These are phyloP conservation scores for Percina caprodes DNA, from an alignment of 2,113 vertebrate genomes.

Conservation along the genomic window DNA sequence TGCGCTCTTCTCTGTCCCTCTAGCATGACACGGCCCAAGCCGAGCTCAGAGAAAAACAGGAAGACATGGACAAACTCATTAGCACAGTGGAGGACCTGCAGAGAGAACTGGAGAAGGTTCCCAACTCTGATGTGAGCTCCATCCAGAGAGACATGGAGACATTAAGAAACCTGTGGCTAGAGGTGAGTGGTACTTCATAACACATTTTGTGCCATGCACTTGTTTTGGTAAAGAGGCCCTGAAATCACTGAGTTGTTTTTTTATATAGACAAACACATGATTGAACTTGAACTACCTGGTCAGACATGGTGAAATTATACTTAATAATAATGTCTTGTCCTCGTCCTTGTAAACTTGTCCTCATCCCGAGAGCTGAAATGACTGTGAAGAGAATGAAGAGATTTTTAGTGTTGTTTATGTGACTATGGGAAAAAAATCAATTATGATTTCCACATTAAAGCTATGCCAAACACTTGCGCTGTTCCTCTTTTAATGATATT, in stretches of 20 bases:
- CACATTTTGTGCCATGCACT: background rate
- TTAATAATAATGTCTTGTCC: background rate
- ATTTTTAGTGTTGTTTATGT: background rate
- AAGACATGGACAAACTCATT: slow-evolving; percentile 91
- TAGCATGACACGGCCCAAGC: slow-evolving; percentile 90
- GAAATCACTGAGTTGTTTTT: background rate
- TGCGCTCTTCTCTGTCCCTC: slow-evolving; percentile 69
- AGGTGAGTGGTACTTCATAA: slow-evolving; percentile 77
- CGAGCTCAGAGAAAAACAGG: slow-evolving; percentile 88
- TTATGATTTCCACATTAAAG: slow-evolving; percentile 20
- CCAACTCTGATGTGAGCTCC: slow-evolving; percentile 76
- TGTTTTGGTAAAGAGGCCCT: background rate
- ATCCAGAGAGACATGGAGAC: slow-evolving; percentile 88
- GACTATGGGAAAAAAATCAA: slow-evolving; percentile 3
- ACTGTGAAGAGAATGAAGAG: slow-evolving; percentile 9
- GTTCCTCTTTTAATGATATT: slow-evolving; percentile 41
- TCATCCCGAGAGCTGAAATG: slow-evolving; percentile 2
- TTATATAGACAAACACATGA: background rate
- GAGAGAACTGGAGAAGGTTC: slow-evolving; percentile 88
- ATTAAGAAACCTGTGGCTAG: slow-evolving; percentile 91
- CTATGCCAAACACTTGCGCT: background rate
- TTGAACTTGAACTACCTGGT: background rate
- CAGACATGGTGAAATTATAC: background rate
- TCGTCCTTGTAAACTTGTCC: slow-evolving; percentile 3
- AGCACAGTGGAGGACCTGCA: slow-evolving; percentile 90